Percentiles rank a stretch among this genome's conserved stretches.
phyloP scores from a whole-genome alignment of 1,140 invertebrate genomes.

The Papilio glaucus region DNA sequence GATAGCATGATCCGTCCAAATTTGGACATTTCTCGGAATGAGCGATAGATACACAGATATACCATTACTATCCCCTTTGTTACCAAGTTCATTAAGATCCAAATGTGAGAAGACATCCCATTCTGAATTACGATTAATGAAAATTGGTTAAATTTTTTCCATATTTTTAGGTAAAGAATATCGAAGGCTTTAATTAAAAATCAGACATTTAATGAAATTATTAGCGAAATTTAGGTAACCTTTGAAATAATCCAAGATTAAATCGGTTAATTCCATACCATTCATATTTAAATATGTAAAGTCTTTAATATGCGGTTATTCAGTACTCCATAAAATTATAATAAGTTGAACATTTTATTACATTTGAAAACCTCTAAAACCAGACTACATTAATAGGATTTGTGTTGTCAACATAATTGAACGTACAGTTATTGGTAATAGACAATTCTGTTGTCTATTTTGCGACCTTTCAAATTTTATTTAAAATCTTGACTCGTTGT shows the following conservation, averaged over 20 bases:
- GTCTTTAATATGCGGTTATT: not conserved
- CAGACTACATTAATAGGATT: not conserved
- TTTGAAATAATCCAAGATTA: constrained; percentile 1
- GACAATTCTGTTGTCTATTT: not conserved
- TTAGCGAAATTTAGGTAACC: not conserved
- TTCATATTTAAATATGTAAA: not conserved
- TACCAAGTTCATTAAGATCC: no score
- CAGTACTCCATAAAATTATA: not conserved
- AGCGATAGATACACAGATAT: no score
- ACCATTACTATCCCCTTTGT: no score
- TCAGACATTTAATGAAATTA: not conserved
- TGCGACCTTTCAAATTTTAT: not conserved
- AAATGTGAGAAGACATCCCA: no score
- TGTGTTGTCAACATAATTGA: not conserved
- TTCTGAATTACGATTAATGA: no score
- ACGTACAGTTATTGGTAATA: not conserved
- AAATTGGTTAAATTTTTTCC: not conserved
- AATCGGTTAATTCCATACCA: constrained; percentile 2
- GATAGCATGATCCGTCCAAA: no score
- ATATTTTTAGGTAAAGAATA: no score
- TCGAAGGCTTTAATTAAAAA: no score
- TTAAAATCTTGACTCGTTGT: no score
- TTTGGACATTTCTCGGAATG: no score
- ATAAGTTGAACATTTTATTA: not conserved
- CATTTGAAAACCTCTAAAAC: not conserved